These are phyloP conservation scores for Ctenoplectra terminalis DNA, from an alignment of 1,140 invertebrate genomes.

Conservation along the genomic window DNA sequence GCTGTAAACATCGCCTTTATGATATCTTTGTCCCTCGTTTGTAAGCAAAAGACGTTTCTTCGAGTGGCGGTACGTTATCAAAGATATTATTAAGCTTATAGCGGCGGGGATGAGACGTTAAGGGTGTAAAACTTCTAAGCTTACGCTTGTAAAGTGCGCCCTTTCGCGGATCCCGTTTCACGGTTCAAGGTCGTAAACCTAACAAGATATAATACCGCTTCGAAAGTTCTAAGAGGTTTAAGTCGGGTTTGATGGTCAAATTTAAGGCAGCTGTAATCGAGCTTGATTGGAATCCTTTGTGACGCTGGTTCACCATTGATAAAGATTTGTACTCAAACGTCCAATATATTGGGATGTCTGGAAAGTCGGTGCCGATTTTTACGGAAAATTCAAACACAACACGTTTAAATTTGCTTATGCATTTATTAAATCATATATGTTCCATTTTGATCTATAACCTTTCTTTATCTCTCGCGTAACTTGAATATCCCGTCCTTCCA, in stretches of 20 bases:
- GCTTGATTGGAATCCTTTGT: background rate
- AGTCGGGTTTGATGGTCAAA: background rate
- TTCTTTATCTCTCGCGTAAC: no score
- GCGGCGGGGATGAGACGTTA: background rate
- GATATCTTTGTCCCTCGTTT: slow-evolving; percentile 23
- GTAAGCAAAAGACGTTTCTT: slow-evolving; percentile 14
- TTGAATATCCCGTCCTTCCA: no score
- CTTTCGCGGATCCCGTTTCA: background rate
- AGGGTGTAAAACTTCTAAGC: background rate
- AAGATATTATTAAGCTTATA: background rate
- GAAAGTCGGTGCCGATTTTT: no score
- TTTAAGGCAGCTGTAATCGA: background rate
- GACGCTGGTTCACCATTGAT: background rate
- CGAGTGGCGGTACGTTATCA: background rate
- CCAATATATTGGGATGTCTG: no score
- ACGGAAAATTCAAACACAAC: no score
- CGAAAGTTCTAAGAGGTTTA: background rate
- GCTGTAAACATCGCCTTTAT: slow-evolving; percentile 41
- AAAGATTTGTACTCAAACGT: no score
- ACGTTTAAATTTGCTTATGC: no score
- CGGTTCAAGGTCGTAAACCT: background rate
- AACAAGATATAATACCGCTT: background rate
- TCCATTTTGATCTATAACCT: no score
- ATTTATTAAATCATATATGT: no score
- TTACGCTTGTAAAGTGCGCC: background rate